Percentiles rank a stretch among this genome's conserved stretches.
Conservation (phyloP, 2,797 vertebrate genomes). For the Microctenopoma lineatum region DNA sequence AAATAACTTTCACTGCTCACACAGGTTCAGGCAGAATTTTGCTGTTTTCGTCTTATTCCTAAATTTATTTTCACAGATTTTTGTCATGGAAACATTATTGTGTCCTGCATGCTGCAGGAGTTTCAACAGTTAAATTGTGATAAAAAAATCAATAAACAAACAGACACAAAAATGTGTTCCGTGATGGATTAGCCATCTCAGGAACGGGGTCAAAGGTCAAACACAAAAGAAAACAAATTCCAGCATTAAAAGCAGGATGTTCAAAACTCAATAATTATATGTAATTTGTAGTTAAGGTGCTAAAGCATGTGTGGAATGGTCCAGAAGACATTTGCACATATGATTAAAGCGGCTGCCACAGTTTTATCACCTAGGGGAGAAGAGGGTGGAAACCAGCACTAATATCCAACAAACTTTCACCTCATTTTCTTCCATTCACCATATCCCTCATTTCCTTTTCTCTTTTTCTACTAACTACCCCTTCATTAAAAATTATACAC, state of each 20-base stretch:
- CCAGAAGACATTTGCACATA: constrained; percentile 49
- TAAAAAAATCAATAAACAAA: neutral
- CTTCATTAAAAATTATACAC: no score
- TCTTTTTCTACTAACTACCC: neutral
- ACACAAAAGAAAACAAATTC: constrained; percentile 6
- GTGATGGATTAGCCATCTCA: neutral
- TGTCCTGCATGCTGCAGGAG: neutral
- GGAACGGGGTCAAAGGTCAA: no score
- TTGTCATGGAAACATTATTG: neutral
- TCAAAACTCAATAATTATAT: constrained; percentile 3
- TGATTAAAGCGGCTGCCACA: constrained; percentile 54
- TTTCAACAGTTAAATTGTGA: neutral
- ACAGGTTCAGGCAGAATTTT: constrained; percentile 11
- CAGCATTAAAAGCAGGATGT: neutral
- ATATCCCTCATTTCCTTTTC: no score
- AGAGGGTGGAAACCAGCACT: constrained; percentile 15
- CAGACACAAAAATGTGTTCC: neutral
- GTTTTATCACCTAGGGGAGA: constrained; percentile 38
- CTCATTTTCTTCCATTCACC: neutral
- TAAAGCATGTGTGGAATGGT: neutral
- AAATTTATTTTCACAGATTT: neutral
- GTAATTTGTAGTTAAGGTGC: constrained; percentile 13
- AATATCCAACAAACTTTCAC: constrained; percentile 6
- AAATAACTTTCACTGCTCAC: neutral
- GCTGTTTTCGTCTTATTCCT: neutral